These are phyloP conservation scores for Agrypnia vestita DNA, from an alignment of 1,140 invertebrate genomes.

Conservation along the genomic window DNA sequence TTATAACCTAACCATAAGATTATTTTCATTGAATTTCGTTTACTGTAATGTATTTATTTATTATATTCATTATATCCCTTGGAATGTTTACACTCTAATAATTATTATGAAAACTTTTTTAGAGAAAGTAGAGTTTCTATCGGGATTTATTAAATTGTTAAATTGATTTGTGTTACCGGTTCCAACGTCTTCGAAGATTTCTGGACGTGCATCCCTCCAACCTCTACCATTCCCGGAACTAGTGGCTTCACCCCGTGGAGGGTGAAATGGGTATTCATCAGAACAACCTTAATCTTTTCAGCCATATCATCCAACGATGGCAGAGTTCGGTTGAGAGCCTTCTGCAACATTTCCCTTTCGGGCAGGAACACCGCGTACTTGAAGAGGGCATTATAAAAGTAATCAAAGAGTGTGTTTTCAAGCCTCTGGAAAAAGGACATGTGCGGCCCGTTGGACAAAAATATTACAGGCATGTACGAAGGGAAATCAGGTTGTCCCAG, in stretches of 20 bases:
- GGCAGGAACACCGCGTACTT: constrained; percentile 66
- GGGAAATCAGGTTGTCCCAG: constrained; percentile 76
- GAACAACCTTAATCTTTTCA: constrained; percentile 67
- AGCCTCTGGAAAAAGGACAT: constrained; percentile 76
- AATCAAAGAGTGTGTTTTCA: constrained; percentile 67
- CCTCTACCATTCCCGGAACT: constrained; percentile 74
- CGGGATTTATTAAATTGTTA: background rate
- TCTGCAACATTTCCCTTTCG: constrained; percentile 67
- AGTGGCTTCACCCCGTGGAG: constrained; percentile 72
- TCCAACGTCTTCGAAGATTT: constrained; percentile 71
- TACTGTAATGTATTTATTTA: too few species aligned
- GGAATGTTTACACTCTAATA: too few species aligned
- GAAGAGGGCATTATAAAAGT: constrained; percentile 52
- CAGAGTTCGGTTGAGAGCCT: constrained; percentile 50
- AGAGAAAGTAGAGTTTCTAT: background rate
- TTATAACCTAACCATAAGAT: too few species aligned
- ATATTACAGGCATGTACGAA: constrained; percentile 75
- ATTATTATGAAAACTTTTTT: background rate
- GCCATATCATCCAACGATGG: constrained; percentile 66
- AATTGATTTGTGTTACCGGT: constrained; percentile 58
- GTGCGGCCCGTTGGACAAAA: constrained; percentile 65
- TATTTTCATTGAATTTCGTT: too few species aligned
- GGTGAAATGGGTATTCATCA: constrained; percentile 75
- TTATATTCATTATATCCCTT: too few species aligned
- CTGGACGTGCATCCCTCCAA: constrained; percentile 73